phyloP scores from a whole-genome alignment of 2,797 vertebrate genomes.

The Loris lydekkerianus region DNA sequence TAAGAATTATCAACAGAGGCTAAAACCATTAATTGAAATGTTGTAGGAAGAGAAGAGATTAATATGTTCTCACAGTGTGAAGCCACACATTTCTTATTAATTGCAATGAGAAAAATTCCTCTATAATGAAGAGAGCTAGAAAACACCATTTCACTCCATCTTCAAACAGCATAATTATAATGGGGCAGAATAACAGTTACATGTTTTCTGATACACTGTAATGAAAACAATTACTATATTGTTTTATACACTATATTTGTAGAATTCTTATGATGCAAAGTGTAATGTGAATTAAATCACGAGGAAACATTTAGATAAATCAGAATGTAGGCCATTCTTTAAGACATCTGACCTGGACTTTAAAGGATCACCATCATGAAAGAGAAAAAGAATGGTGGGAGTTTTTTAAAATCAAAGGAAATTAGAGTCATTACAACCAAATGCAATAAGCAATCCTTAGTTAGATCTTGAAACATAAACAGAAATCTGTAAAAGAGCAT shows the following conservation, averaged over 20 bases:
- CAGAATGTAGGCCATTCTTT: neutral
- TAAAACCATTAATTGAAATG: slow-evolving; percentile 44
- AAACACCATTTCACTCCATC: neutral
- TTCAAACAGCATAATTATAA: slow-evolving; percentile 18
- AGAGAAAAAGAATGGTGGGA: neutral
- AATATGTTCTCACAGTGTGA: neutral
- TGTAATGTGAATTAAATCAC: neutral
- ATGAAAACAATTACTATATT: neutral
- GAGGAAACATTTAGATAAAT: slow-evolving; percentile 32
- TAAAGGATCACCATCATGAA: neutral
- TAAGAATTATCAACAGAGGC: slow-evolving; percentile 31
- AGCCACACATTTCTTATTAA: neutral
- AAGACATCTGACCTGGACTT: slow-evolving; percentile 1
- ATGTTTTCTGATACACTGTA: neutral
- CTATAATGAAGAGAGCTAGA: neutral
- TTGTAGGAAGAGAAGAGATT: neutral
- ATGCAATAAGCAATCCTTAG: neutral
- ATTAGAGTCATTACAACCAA: neutral
- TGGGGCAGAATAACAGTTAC: neutral
- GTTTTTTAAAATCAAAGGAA: slow-evolving; percentile 28
- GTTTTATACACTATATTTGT: neutral
- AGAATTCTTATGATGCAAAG: slow-evolving; percentile 30
- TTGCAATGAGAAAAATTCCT: slow-evolving; percentile 19
- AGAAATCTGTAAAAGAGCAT: neutral
- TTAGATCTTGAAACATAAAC: neutral